These are phyloP conservation scores for Lepus timidus DNA, from an alignment of 2,113 vertebrate genomes.

Conservation along the genomic window DNA sequence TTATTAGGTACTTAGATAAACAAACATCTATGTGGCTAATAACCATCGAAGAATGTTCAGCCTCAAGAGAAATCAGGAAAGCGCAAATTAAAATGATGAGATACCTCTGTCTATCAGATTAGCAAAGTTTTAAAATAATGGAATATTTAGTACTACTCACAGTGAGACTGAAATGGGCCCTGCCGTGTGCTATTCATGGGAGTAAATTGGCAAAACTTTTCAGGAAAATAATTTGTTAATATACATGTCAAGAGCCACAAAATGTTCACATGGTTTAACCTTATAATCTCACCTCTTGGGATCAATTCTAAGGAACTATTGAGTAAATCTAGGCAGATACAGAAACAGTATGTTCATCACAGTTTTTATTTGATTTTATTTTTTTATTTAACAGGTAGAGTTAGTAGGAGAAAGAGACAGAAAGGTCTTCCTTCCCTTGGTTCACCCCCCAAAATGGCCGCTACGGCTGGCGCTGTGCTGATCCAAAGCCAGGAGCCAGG, in stretches of 20 bases:
- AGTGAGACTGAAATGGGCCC: not conserved
- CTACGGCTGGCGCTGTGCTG: too few relatives aligned
- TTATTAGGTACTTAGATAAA: slow-evolving; percentile 31
- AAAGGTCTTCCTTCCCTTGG: too few relatives aligned
- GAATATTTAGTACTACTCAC: slow-evolving; percentile 28
- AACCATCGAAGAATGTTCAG: not conserved
- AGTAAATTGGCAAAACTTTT: not conserved
- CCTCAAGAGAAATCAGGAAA: slow-evolving; percentile 3
- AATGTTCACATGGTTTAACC: not conserved
- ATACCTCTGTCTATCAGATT: slow-evolving; percentile 9
- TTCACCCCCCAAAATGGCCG: too few relatives aligned
- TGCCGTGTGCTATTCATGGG: not conserved
- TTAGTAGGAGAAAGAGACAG: too few relatives aligned
- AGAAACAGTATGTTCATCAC: not conserved
- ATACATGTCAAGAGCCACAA: not conserved
- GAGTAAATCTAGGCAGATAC: slow-evolving; percentile 4
- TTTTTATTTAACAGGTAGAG: too few relatives aligned
- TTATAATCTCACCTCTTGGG: slow-evolving; percentile 8
- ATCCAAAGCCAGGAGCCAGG: too few relatives aligned
- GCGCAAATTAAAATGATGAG: slow-evolving; percentile 6
- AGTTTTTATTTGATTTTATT: not conserved
- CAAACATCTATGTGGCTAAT: slow-evolving; percentile 18
- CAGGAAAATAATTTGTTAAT: slow-evolving; percentile 27
- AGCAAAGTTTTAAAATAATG: slow-evolving; percentile 7
- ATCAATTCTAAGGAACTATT: not conserved